phyloP scores from a whole-genome alignment of 2,797 vertebrate genomes.

The Mareca strepera region DNA sequence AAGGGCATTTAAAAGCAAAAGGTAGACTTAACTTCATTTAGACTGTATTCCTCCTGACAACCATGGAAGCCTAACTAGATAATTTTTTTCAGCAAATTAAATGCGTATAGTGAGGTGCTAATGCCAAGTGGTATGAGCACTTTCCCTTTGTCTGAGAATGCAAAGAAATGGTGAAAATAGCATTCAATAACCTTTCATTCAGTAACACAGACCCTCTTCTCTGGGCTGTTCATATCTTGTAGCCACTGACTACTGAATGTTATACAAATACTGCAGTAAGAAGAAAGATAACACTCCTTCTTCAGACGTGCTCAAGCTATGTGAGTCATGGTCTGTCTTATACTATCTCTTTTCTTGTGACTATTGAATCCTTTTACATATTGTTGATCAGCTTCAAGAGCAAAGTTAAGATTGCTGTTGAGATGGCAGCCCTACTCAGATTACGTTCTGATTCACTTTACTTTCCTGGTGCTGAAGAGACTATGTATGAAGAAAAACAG shows the following conservation, averaged over 20 bases:
- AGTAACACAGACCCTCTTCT: background rate
- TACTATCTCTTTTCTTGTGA: background rate
- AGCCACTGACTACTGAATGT: background rate
- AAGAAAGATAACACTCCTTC: background rate
- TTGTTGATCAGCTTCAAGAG: background rate
- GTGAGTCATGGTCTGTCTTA: background rate
- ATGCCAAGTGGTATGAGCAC: background rate
- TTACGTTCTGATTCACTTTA: background rate
- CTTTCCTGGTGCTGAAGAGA: background rate
- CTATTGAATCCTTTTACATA: background rate
- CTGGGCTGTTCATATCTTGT: background rate
- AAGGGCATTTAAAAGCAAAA: background rate
- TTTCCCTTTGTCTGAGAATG: background rate
- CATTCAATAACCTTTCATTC: background rate
- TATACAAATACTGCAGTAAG: background rate
- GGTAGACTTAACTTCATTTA: background rate
- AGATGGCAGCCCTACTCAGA: background rate
- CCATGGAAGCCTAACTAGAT: background rate
- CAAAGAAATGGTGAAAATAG: background rate
- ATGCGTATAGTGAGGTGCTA: background rate
- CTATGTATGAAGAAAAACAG: background rate
- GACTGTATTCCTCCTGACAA: background rate
- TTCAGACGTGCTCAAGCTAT: background rate
- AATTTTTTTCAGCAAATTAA: background rate
- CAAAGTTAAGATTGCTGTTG: background rate